Base-by-base conservation (phyloP, 2,888 invertebrate species). In the Rugalucina vietnamica region DNA sequence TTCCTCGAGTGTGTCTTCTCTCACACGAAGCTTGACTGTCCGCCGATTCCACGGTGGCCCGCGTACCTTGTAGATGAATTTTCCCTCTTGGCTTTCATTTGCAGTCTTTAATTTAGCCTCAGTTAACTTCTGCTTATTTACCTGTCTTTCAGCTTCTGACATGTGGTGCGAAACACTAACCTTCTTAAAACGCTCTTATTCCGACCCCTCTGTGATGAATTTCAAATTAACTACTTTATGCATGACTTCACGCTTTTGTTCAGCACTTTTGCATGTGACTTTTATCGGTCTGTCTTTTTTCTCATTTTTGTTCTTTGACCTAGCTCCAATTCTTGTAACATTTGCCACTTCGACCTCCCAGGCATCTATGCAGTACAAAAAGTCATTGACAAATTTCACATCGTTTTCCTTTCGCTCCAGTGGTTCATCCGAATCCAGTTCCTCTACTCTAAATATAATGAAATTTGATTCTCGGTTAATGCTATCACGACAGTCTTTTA, bases 131-230 rank as follows among this genome's bases (percentile, higher is more conserved):
- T 43, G 72, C 21, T 50, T 34, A 73, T 73, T 50, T 32, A 50
- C 27, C 74, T 36, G 54, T 24, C 34, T 21, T 24, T 49, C 57
- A 57, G 37, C 37, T 82, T 85, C 54, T 82, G 85, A 71, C 85
- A 79, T 0, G 82, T 82, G 29, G 21, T 60, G 60, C 10, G 60
- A 29, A 60, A 29, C 29, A 60, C 60, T 60, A 29, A 60, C 60
- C 29, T 60, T 60, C 21, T 29, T 60, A 60, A 60, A 60, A 18
- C 60, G 5, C 29, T 60, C 60, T 60, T 60, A 32, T 18, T 24
- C 60, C 4, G 60, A 60, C 18, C 60, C 60, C 4, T 60, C 60
- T 54, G 10, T 4, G n/a, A 54, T 21, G n/a, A n/a, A 21, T 21
- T 54, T 54, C 54, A 54, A 54, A 54, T 54, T 54, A 4, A n/a